A percentile compares a stretch with the other conserved stretches of the same genome.
phyloP scores from a whole-genome alignment of 2,888 invertebrate species.

The Heliconius aoede region DNA sequence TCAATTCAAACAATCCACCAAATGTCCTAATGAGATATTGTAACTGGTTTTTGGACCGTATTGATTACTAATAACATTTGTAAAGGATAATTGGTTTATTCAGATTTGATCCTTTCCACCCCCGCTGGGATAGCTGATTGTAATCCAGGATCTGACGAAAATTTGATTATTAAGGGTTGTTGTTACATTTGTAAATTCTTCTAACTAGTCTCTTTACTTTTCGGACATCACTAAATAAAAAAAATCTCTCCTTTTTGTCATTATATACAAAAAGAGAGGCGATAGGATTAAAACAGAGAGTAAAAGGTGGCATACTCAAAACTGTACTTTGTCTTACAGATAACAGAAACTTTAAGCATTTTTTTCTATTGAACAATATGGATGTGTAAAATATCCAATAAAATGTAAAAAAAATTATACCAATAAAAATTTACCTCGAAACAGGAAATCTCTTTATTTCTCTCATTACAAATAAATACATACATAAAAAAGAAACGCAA shows the following conservation, averaged over 20 bases:
- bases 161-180: constrained; percentile 61
- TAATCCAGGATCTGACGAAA: constrained; percentile 51
- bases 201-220: no score
- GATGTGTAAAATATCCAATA: no score
- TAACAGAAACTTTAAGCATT: no score
- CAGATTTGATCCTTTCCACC: constrained; percentile 37
- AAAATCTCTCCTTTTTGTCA: no score
- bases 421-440: no score
- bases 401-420: no score
- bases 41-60: constrained; percentile 23
- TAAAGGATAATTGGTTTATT: constrained; percentile 40
- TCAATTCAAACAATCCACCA: not conserved
- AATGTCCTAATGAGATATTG: constrained; percentile 21
- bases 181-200: not conserved
- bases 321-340: no score
- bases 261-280: not conserved
- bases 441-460: not conserved
- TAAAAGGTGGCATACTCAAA: not conserved
- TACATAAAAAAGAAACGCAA: not conserved
- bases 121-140: constrained; percentile 35
- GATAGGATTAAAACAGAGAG: not conserved
- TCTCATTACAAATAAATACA: not conserved
- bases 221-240: no score
- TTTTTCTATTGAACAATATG: no score
- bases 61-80: constrained; percentile 39